phyloP scores from a whole-genome alignment of 2,888 invertebrate genomes.

The Drosophila cognata region DNA sequence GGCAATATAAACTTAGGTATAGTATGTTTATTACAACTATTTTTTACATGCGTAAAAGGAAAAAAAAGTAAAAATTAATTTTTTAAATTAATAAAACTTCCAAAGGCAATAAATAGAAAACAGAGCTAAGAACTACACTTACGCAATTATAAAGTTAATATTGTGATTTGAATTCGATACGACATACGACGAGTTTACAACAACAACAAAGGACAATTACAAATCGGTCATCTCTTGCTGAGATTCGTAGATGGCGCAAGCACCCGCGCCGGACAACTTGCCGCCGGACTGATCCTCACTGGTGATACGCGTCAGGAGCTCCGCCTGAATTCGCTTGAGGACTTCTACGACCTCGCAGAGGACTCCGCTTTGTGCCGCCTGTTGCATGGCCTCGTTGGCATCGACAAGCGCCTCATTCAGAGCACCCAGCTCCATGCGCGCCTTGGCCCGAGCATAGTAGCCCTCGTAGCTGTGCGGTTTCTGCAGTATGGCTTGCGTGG shows the following conservation, averaged over 20 bases:
- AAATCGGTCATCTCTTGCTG: conserved; percentile 84
- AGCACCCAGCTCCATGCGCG: conserved; percentile 91
- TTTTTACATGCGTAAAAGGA: conserved; percentile 66
- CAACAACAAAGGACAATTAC: conserved; percentile 70
- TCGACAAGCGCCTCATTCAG: conserved; percentile 92
- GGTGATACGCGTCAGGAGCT: conserved; percentile 81
- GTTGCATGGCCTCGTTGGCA: conserved; percentile 90
- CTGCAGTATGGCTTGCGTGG: conserved; percentile 93
- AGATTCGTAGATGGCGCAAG: conserved; percentile 69
- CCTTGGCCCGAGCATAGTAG: conserved; percentile 95
- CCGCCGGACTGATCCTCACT: conserved; percentile 61
- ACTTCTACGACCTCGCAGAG: conserved; percentile 83
- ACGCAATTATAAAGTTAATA: conserved; percentile 32
- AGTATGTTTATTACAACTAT: conserved; percentile 40
- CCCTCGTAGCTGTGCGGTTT: conserved; percentile 96
- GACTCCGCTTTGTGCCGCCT: conserved; percentile 82
- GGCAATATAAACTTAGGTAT: conserved; percentile 24
- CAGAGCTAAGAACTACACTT: conserved; percentile 41
- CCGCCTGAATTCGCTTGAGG: conserved; percentile 82
- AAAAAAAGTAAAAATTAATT: conserved; percentile 37
- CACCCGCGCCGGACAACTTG: conserved; percentile 33
- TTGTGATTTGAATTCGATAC: conserved; percentile 55
- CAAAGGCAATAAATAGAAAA: conserved; percentile 58
- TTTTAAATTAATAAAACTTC: conserved; percentile 52
- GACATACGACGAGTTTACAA: conserved; percentile 25